These are phyloP conservation scores for Drosophila orosa DNA, from an alignment of 1,140 invertebrate species.

Conservation along the genomic window DNA sequence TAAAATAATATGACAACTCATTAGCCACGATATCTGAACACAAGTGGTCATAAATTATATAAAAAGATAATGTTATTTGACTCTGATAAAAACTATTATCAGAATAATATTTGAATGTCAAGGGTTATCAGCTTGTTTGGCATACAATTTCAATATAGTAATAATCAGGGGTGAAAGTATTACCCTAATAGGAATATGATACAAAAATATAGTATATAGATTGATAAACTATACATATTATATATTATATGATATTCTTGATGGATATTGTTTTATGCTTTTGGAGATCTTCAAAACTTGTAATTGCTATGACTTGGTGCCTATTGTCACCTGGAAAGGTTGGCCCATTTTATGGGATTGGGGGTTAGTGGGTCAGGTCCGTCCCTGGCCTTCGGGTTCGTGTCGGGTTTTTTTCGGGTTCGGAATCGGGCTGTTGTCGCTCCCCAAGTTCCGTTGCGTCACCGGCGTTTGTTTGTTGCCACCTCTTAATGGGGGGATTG, in stretches of 20 bases:
- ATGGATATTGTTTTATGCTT: no score
- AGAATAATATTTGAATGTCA: conserved; percentile 3
- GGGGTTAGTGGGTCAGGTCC: conserved; percentile 46
- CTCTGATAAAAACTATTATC: not conserved
- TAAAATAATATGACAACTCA: not conserved
- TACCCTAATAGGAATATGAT: not conserved
- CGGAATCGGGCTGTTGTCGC: conserved; percentile 21
- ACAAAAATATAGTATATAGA: not conserved
- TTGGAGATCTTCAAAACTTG: not conserved
- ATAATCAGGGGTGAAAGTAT: not conserved
- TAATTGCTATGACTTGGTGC: not conserved
- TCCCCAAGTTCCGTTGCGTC: conserved; percentile 73
- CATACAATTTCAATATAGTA: not conserved
- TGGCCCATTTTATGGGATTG: conserved; percentile 1
- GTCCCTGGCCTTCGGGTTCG: conserved; percentile 17
- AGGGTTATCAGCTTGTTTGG: not conserved
- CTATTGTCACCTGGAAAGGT: conserved; percentile 10
- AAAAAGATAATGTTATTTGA: not conserved
- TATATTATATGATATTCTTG: no score
- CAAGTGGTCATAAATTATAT: conserved; percentile 1
- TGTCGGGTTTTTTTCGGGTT: conserved; percentile 10
- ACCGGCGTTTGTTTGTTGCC: conserved; percentile 54
- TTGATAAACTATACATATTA: not conserved
- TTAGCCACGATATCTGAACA: not conserved
- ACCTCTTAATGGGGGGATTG: conserved; percentile 27